phyloP scores from a whole-genome alignment of 1,140 invertebrate species.

The Tetranychus cinnabarinus region DNA sequence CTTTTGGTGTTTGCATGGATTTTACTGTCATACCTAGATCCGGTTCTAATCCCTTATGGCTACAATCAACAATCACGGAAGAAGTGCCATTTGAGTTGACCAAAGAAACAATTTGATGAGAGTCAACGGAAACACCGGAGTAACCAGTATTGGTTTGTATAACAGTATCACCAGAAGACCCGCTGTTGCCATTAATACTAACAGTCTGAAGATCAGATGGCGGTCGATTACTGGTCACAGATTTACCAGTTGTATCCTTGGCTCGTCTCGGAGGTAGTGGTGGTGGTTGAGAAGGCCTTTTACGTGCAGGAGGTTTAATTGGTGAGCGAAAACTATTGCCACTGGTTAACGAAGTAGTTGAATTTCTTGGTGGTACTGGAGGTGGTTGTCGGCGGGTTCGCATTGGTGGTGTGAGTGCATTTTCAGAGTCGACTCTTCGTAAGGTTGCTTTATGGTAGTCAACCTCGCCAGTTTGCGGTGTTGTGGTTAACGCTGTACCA shows the following conservation, averaged over 20 bases:
- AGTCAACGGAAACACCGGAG: too few relatives aligned
- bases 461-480: conserved; percentile 1
- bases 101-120: too few relatives aligned
- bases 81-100: too few relatives aligned
- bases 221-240: neutral
- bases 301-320: neutral
- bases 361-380: conserved; percentile 11
- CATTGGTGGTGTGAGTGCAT: neutral
- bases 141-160: too few relatives aligned
- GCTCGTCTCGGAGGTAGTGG: conserved; percentile 10
- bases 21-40: too few relatives aligned
- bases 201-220: too few relatives aligned
- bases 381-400: conserved; percentile 7
- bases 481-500: neutral
- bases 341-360: conserved; percentile 5
- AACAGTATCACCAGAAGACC: too few relatives aligned
- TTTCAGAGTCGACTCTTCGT: neutral
- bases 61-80: too few relatives aligned
- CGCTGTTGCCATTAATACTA: too few relatives aligned
- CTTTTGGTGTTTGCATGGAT: too few relatives aligned
- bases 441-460: neutral
- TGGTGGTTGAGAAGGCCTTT: conserved; percentile 7
- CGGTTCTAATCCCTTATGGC: too few relatives aligned
- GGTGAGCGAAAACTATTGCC: neutral
- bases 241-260: conserved; percentile 4